These are phyloP conservation scores for Benitochromis conjunctus DNA, from an alignment of 2,113 vertebrate species.

Conservation along the genomic window DNA sequence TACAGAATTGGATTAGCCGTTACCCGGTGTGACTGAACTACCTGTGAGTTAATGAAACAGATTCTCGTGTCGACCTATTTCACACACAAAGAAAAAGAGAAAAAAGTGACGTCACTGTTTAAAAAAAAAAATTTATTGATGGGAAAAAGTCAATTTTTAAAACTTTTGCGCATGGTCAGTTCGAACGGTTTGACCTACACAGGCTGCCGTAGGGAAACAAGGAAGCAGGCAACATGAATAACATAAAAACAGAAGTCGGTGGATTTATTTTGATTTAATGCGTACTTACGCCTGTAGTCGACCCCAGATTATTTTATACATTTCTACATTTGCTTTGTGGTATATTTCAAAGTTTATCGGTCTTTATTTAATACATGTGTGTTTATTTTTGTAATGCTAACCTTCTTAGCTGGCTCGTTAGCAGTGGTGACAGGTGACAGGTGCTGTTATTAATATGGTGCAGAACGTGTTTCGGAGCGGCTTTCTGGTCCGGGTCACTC, in stretches of 20 bases:
- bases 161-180: background rate
- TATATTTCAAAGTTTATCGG: background rate
- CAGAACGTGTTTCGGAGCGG: constrained; percentile 71
- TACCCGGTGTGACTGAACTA: background rate
- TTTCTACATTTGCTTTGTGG: fast-evolving
- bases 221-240: background rate
- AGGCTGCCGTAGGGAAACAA: constrained; percentile 10
- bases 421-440: background rate
- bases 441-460: constrained; percentile 27
- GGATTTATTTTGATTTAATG: background rate
- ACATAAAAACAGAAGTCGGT: background rate
- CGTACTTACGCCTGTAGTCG: background rate
- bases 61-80: background rate
- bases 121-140: too few species aligned
- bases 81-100: background rate
- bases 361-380: background rate
- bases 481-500: constrained; percentile 74
- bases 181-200: background rate
- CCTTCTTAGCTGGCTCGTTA: background rate
- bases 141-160: background rate
- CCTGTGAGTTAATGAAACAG: background rate
- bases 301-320: fast-evolving
- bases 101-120: background rate
- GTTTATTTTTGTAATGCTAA: background rate
- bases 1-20: background rate